These are phyloP conservation scores for Platalea minor DNA, from an alignment of 2,797 vertebrate genomes.

Conservation along the genomic window DNA sequence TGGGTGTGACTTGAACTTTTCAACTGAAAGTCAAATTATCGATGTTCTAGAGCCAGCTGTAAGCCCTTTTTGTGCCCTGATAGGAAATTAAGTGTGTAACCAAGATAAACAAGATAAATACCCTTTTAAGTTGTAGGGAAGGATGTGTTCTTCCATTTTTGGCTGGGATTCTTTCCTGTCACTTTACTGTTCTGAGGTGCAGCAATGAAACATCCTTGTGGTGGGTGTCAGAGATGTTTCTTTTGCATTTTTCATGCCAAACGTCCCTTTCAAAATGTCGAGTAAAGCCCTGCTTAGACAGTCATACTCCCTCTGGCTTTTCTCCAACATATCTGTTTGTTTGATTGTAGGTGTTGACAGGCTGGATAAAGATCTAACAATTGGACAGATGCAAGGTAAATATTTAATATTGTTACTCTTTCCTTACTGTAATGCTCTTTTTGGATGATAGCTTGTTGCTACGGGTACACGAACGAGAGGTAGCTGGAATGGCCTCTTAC, in stretches of 20 bases:
- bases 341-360: slow-evolving; percentile 89
- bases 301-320: neutral
- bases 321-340: neutral
- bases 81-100: neutral
- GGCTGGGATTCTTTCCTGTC: neutral
- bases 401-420: neutral
- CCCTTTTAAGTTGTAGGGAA: neutral
- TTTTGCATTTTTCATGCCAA: neutral
- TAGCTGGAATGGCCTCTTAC: neutral
- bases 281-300: neutral
- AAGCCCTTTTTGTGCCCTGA: neutral
- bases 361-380: slow-evolving; percentile 98
- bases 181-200: neutral
- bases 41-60: neutral
- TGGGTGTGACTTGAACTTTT: neutral
- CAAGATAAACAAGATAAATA: neutral
- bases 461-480: accelerated
- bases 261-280: neutral
- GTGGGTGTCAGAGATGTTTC: neutral
- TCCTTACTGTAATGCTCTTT: neutral
- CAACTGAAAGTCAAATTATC: neutral
- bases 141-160: neutral
- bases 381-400: slow-evolving; percentile 99
- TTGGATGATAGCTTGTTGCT: neutral
- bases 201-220: neutral